Evolutionary conservation across 2,888 invertebrate genomes (phyloP), one percentile per base, ranked within the genome.

Genomic region (Ametastegia equiseti): DNA sequence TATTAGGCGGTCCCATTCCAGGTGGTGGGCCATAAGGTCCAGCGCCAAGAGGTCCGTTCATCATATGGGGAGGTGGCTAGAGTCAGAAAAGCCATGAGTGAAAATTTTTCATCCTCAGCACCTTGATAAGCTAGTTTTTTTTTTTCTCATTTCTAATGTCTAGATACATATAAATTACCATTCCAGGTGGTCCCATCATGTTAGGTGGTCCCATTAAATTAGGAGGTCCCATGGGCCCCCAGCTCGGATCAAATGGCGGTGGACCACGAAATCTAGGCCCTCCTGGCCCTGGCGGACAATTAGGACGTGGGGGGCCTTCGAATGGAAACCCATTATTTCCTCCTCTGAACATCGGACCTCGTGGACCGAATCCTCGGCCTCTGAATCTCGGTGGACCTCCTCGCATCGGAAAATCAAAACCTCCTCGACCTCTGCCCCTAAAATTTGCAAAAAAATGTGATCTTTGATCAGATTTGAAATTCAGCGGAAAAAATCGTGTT

Each of bases 191-290:
- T 82, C 91, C 92, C 90, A 91, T 91, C 79, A 89, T 63, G 33
- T 81, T 81, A 1, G 77, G 86, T 36, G 86, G 87, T 39, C 86
- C 86, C 90, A 90, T 90, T 83, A 89, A 88, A 81, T 91, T 91
- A 9, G 92, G 93, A 60, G 93, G 93, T 81, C 92, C 92, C 94
- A 39, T 95, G 92, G 94, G 94, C 15, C 95, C 95, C 96, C 96
- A 96, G 90, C 95, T 96, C 19, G 95, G 95, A 87, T 94, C 94
- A 88, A 93, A 94, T 11, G 93, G 94, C 9, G 94, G 94, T 4
- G 93, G 94, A 11, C 93, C 93, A 81, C 93, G 92, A 84, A 93
- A 93, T 42, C 92, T 89, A 15, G 92, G 91, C 27, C 92, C 92
- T 0, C 90, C 89, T 5, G 92, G 91, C 27, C 92, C 92, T 23